A percentile compares a stretch with the other conserved stretches of the same genome.
These are phyloP conservation scores for Siphlonurus alternatus DNA, from an alignment of 2,888 invertebrate species.

Conservation along the genomic window DNA sequence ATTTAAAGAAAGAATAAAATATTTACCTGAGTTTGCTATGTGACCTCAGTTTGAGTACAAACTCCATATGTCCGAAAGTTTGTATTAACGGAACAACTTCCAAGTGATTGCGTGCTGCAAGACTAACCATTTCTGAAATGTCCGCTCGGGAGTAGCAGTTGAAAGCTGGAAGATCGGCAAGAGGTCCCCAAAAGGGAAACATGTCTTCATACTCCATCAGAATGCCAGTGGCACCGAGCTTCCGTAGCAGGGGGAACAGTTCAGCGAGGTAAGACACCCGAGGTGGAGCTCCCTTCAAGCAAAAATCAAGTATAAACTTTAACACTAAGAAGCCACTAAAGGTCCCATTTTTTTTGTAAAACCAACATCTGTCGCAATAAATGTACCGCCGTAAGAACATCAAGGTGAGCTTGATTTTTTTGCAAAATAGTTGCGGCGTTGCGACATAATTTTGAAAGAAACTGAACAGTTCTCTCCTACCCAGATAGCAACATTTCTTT, in stretches of 20 bases:
- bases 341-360: no score
- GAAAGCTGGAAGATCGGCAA: slow-evolving; percentile 36
- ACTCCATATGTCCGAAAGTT: slow-evolving; percentile 74
- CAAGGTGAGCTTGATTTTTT: no score
- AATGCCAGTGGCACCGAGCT: slow-evolving; percentile 56
- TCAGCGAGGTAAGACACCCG: slow-evolving; percentile 40
- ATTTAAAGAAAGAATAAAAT: no score
- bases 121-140: slow-evolving; percentile 31
- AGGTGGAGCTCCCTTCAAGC: slow-evolving; percentile 57
- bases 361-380: no score
- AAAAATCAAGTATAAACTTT: no score
- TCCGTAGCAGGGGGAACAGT: slow-evolving; percentile 41
- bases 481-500: no score
- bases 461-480: no score
- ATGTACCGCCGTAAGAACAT: no score
- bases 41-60: slow-evolving; percentile 50
- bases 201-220: slow-evolving; percentile 77
- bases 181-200: slow-evolving; percentile 53
- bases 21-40: slow-evolving; percentile 32
- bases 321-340: no score
- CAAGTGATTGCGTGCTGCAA: slow-evolving; percentile 40
- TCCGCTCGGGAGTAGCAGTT: slow-evolving; percentile 45
- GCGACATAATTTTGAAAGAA: no score
- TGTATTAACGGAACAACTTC: slow-evolving; percentile 66
- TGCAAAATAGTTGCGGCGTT: not conserved